Evolutionary conservation across 2,888 invertebrate genomes (phyloP), one percentile per base, ranked within the genome.

Genomic region (Cryptops parisi): DNA sequence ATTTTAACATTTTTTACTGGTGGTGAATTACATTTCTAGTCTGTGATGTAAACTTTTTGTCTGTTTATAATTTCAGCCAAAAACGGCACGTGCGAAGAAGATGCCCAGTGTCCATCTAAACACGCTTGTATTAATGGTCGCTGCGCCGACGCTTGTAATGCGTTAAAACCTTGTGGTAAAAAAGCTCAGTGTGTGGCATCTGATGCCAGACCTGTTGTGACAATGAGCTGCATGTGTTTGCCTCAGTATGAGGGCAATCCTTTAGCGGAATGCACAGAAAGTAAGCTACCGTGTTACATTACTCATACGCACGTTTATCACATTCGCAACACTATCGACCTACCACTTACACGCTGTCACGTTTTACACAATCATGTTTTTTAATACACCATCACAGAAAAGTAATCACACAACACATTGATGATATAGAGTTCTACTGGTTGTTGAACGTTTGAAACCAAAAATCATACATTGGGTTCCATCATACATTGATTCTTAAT

Each of bases 201-300:
- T 57, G 81, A 86, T 62, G 90, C 90, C 65, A 78, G 87, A 56
- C 88, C 89, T 1, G 79, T 84, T 38, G 52, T 52, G 12, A 44
- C 52, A 3, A 21, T 44, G 21, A 45, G 23, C 2, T 91, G 91
- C 67, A 83, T 85, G 2, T 91, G 91, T 66, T 76, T 78, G 61
- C 78, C 82, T 62, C 88, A 87, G 27, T 86, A 76, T 64, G 84
- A 86, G 64, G 91, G 91, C 45, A 84, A 90, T 70, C 88, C 91
- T 2, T 82, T 88, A 64, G 77, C 81, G 27, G 76, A 77, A 47
- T 91, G 91, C 65, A 78, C 79, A 62, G 75, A 81, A 22, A 65
- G 69, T 69, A 63, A 60, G 52, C 17, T 17, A 22, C 33, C 33
- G 33, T 33, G 6, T 33, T n/a, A n/a, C n/a, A n/a, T n/a, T n/a